A percentile compares a stretch with the other conserved stretches of the same genome.
These are phyloP conservation scores for Oryzias melastigma DNA, from an alignment of 2,113 vertebrate species.

Conservation along the genomic window DNA sequence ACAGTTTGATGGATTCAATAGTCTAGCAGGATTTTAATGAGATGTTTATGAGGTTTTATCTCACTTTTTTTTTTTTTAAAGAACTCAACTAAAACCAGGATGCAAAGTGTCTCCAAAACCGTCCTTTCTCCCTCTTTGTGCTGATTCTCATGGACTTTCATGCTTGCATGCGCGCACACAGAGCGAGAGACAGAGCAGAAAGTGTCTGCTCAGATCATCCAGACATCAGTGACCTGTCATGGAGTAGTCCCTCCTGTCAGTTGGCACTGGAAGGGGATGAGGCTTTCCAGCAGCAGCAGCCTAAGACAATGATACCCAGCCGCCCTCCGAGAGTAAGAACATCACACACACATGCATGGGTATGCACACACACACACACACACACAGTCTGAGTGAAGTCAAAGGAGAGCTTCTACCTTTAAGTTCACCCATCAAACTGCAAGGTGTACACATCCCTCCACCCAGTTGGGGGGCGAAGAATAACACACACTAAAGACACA, in stretches of 20 bases:
- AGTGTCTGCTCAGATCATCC: conserved; percentile 52
- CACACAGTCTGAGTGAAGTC: conserved; percentile 43
- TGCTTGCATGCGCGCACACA: conserved; percentile 6
- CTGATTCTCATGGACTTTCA: conserved; percentile 13
- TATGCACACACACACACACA: conserved; percentile 26
- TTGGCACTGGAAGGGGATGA: conserved; percentile 44
- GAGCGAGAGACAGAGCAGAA: conserved; percentile 17
- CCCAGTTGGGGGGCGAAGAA: conserved; percentile 34
- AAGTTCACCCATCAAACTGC: conserved; percentile 34
- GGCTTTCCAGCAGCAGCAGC: conserved; percentile 50
- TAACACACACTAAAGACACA: conserved; percentile 26
- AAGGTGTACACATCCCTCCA: conserved; percentile 24
- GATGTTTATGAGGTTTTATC: not conserved
- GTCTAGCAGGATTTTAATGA: conserved; percentile 3
- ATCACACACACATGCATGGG: conserved; percentile 31
- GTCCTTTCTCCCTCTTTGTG: conserved; percentile 5
- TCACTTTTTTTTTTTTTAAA: conserved; percentile 19
- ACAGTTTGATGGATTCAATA: too few species aligned
- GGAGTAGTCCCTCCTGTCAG: conserved; percentile 48
- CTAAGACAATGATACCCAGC: conserved; percentile 43
- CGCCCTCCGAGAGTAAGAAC: conserved; percentile 23
- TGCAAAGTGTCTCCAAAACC: conserved; percentile 7
- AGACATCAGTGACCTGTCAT: conserved; percentile 64
- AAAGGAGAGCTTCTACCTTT: conserved; percentile 38
- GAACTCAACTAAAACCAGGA: not conserved